Evolutionary conservation across 2,797 vertebrate genomes (phyloP).

Genomic region (Graptemys geographica): DNA sequence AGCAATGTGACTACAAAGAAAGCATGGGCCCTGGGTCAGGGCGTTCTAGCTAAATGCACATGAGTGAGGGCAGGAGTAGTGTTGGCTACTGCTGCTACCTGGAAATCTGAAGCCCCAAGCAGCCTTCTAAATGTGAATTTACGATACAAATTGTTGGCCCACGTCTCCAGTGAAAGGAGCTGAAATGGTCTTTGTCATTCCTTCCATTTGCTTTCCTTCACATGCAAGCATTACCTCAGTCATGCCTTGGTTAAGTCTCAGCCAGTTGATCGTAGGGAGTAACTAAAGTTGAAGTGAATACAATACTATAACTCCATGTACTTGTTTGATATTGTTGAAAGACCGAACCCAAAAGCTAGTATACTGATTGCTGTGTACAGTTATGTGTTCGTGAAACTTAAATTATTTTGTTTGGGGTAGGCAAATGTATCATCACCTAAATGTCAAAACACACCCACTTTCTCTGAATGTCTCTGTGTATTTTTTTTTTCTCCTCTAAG

Average conservation of each 20-base stretch:
- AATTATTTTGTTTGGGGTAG: neutral
- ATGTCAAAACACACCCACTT: neutral
- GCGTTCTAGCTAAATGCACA: neutral
- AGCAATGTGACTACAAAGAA: neutral
- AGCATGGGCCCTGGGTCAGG: neutral
- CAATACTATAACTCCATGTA: neutral
- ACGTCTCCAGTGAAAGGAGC: neutral
- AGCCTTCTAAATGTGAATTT: neutral
- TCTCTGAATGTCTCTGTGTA: neutral
- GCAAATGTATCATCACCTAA: neutral
- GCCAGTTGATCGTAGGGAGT: neutral
- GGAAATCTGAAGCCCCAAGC: neutral
- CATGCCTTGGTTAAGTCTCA: neutral
- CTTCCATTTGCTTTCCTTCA: neutral
- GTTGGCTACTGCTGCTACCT: neutral
- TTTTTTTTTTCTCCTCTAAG: neutral
- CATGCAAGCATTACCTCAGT: neutral
- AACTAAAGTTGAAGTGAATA: neutral
- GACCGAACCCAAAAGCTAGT: neutral
- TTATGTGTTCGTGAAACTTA: neutral
- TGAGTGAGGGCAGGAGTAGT: neutral
- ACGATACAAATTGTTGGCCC: neutral
- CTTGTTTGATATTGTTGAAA: neutral
- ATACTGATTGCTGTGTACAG: neutral
- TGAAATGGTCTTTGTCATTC: neutral